phyloP scores from a whole-genome alignment of 2,113 vertebrate genomes.

The Galemys pyrenaicus region DNA sequence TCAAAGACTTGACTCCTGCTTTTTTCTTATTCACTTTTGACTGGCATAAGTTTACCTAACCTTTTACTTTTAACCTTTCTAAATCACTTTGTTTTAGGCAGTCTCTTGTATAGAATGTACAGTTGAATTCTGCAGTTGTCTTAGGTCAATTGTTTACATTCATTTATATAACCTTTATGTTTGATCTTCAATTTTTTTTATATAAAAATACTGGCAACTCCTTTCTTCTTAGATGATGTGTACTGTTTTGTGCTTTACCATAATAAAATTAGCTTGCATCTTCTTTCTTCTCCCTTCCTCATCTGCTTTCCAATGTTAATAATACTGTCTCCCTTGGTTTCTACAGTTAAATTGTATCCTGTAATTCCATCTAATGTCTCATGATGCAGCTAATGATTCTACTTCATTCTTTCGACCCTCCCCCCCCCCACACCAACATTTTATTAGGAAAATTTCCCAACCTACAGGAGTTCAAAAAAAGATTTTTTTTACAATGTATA shows the following conservation, averaged over 20 bases:
- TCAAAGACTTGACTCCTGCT: not conserved
- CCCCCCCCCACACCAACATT: no score
- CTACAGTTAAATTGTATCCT: not conserved
- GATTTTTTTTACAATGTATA: not conserved
- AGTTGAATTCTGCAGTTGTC: slow-evolving; percentile 42
- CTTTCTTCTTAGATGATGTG: not conserved
- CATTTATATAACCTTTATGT: not conserved
- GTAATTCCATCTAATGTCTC: not conserved
- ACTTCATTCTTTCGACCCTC: not conserved
- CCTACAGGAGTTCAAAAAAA: slow-evolving; percentile 1
- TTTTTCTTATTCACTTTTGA: slow-evolving; percentile 23
- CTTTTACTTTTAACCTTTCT: slow-evolving; percentile 35
- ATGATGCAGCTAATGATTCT: not conserved
- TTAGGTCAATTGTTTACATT: not conserved
- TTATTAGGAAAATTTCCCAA: slow-evolving; percentile 42
- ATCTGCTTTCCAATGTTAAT: slow-evolving; percentile 15
- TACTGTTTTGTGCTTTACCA: not conserved
- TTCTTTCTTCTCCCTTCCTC: slow-evolving; percentile 1
- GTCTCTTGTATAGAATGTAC: not conserved
- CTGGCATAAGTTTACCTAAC: not conserved
- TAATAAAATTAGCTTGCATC: slow-evolving; percentile 42
- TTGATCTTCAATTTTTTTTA: slow-evolving; percentile 32
- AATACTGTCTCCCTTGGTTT: not conserved
- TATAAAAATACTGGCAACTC: not conserved
- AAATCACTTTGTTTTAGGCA: not conserved